Evolutionary conservation across 2,888 invertebrate genomes (phyloP), one percentile per base, ranked within the genome.

Genomic region (Meteorus cinctellus): DNA sequence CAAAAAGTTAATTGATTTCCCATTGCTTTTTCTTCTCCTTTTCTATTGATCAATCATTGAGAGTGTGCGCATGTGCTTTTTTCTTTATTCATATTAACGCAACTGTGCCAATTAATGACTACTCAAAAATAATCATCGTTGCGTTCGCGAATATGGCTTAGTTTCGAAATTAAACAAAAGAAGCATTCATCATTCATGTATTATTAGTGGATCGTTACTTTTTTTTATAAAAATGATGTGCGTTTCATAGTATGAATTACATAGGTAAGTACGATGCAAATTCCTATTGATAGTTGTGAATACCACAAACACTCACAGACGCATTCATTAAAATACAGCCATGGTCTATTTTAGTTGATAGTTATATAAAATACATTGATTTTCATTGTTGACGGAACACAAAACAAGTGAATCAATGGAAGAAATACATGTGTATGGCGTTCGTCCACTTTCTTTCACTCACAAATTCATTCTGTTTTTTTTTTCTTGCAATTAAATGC

Each of bases 321-420:
- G 12, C 41, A 41, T 12, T 41, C 41, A 41, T 12, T 31, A 2
- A 27, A 24, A 51, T 27, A 19, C 27, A 31, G 27, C 27, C n/a
- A 36, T 55, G 16, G 3, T 62, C 24, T 45, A 45, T 62, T 5
- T 41, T 34, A 12, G n/a, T 60, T 19, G 34, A 24, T 31, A 27
- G 41, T 70, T 59, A 71, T 62, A 62, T 71, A 71, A 71, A 71
- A 71, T 62, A 71, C 62, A 62, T 62, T 29, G 24, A 71, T 62
- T 41, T 71, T 16, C 14, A 71, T 45, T 62, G 45, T 62, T 41
- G 41, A 41, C 8, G 8, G 8, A 41, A 10, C 41, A 41, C 8
- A 41, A 12, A 41, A 41, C 41, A 41, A 41, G 41, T 41, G 41
- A 41, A 41, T 41, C 41, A 12, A 36, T 60, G 36, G 31, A 60